phyloP scores from a whole-genome alignment of 2,113 vertebrate genomes.

The Drymodes brunneopygia region DNA sequence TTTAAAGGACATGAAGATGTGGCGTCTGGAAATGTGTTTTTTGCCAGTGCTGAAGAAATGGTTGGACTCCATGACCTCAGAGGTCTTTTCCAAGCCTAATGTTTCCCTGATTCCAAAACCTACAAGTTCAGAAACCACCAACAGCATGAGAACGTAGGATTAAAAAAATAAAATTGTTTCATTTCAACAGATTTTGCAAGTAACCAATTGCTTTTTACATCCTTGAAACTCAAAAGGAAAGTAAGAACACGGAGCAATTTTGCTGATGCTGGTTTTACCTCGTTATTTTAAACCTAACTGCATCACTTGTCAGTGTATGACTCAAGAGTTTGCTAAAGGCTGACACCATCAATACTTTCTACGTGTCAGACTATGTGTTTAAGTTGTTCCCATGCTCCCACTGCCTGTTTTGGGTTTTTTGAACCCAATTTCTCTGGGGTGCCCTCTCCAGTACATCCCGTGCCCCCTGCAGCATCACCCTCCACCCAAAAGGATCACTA shows the following conservation, averaged over 20 bases:
- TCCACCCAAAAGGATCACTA: background rate
- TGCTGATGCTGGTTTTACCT: background rate
- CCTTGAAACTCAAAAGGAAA: background rate
- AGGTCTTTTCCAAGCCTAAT: too few species aligned
- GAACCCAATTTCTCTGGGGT: background rate
- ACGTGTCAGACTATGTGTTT: rapidly evolving
- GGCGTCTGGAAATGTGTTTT: rapidly evolving
- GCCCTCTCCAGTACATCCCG: background rate
- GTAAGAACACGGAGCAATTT: background rate
- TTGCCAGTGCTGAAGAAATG: background rate
- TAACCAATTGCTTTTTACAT: background rate
- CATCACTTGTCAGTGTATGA: background rate
- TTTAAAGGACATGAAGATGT: background rate
- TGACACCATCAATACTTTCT: background rate
- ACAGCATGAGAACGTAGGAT: background rate
- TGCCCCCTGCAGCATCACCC: background rate
- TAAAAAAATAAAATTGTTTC: rapidly evolving
- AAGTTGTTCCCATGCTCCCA: background rate
- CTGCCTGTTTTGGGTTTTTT: background rate
- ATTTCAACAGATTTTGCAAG: background rate
- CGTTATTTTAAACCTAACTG: background rate
- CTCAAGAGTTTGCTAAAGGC: background rate
- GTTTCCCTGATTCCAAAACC: background rate
- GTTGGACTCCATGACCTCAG: background rate
- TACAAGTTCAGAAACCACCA: rapidly evolving